Percentiles rank a stretch among this genome's conserved stretches.
These are phyloP conservation scores for Heteromurus nitidus DNA, from an alignment of 2,888 invertebrate genomes.

Conservation along the genomic window DNA sequence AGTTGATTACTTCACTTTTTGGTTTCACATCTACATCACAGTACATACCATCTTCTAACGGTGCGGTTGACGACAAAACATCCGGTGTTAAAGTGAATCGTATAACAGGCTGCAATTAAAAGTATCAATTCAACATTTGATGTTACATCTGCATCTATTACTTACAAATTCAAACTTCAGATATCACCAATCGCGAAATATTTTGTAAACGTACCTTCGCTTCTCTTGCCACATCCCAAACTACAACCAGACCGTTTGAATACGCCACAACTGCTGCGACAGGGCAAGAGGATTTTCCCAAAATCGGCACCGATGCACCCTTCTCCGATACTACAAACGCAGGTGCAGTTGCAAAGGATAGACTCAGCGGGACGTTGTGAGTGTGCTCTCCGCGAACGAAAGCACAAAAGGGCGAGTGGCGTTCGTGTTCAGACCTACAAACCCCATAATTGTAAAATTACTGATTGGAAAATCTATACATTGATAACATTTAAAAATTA, in stretches of 20 bases:
- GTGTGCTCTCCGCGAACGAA: conserved; percentile 96
- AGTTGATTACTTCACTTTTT: conserved; percentile 69
- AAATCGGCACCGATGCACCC: conserved; percentile 46
- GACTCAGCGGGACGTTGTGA: conserved; percentile 93
- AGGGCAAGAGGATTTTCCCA: conserved; percentile 70
- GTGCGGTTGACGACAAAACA: conserved; percentile 52
- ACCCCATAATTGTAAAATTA: conserved; percentile 5
- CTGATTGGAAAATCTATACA: too few relatives aligned
- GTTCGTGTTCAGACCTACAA: conserved; percentile 89
- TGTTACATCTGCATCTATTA: neutral
- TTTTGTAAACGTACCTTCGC: conserved; percentile 80
- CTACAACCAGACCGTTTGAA: conserved; percentile 80
- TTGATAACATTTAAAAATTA: too few relatives aligned
- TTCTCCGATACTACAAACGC: conserved; percentile 76
- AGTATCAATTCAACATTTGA: too few relatives aligned
- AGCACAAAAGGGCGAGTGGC: conserved; percentile 94
- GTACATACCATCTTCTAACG: conserved; percentile 58
- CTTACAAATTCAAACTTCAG: too few relatives aligned
- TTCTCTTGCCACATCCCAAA: conserved; percentile 90
- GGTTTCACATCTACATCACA: conserved; percentile 74
- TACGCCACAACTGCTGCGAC: conserved; percentile 67
- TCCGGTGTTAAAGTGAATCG: conserved; percentile 76
- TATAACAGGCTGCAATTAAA: conserved; percentile 76
- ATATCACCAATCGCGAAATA: neutral
- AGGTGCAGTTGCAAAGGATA: conserved; percentile 88